Evolutionary conservation across 1,140 invertebrate species (phyloP).

Genomic region (Scylla paramamosain): DNA sequence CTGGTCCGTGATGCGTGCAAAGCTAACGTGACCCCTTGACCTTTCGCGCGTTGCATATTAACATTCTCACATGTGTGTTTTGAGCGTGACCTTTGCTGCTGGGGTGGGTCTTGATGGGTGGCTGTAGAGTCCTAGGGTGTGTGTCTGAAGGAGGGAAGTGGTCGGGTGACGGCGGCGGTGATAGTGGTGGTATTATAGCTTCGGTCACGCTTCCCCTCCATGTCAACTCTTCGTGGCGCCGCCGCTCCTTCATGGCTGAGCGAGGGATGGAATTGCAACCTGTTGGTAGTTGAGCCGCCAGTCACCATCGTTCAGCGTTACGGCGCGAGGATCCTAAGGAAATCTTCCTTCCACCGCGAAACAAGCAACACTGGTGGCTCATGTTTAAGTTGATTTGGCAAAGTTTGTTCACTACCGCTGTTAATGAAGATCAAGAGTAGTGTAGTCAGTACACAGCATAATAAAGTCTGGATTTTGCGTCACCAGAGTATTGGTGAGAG

Average conservation of each 20-base stretch:
- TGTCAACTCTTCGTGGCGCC: background rate
- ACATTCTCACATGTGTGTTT: constrained; percentile 11
- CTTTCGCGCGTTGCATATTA: background rate
- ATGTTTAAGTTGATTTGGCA: background rate
- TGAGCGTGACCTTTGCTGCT: constrained; percentile 10
- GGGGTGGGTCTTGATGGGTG: background rate
- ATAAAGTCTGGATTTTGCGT: background rate
- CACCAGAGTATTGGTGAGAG: background rate
- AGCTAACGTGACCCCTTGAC: background rate
- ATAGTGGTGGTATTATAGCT: background rate
- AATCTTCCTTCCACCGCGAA: too few species aligned
- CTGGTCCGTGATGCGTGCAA: background rate
- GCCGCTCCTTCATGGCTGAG: background rate
- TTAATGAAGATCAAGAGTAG: too few species aligned
- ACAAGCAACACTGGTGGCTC: background rate
- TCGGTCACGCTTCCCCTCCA: background rate
- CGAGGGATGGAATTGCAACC: background rate
- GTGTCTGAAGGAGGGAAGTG: background rate
- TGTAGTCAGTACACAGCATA: background rate
- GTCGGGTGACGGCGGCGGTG: background rate
- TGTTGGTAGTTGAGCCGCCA: background rate
- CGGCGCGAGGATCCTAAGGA: background rate
- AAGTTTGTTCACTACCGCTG: background rate
- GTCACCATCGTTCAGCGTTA: background rate
- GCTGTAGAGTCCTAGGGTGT: background rate